Percentiles rank a stretch among this genome's conserved stretches.
phyloP scores from a whole-genome alignment of 1,140 invertebrate genomes.

The Gryon sp. region DNA sequence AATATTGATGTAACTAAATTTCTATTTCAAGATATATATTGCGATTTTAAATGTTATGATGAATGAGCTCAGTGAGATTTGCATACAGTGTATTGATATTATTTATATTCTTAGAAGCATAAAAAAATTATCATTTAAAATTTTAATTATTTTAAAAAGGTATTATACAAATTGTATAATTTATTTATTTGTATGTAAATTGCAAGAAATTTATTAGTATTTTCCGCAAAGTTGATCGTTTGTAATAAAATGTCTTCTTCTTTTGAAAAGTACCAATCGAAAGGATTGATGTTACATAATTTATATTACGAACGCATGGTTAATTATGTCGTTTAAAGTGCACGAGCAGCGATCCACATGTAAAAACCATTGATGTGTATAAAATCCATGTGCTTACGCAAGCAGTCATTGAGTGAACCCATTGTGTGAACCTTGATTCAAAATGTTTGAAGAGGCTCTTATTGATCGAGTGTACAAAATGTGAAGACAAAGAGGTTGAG shows the following conservation, averaged over 20 bases:
- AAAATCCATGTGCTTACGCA: constrained; percentile 27
- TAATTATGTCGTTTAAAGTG: constrained; percentile 20
- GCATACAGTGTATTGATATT: no score
- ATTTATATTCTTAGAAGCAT: no score
- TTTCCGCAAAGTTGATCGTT: no score
- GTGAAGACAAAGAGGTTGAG: constrained; percentile 59
- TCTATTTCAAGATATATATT: constrained; percentile 11
- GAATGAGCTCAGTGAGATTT: no score
- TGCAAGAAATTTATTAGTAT: no score
- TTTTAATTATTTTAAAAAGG: no score
- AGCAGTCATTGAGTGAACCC: constrained; percentile 31
- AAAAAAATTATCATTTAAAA: no score
- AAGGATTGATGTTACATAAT: no score
- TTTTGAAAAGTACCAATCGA: no score
- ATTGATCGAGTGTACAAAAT: constrained; percentile 63
- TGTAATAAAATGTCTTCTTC: no score
- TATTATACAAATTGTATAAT: no score
- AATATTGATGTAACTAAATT: constrained; percentile 10
- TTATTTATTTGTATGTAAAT: no score
- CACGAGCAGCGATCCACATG: constrained; percentile 4
- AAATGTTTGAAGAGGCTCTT: constrained; percentile 59
- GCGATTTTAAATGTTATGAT: constrained; percentile 13
- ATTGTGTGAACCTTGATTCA: constrained; percentile 55
- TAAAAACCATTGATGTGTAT: constrained; percentile 46
- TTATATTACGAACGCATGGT: constrained; percentile 4